These are phyloP conservation scores for Glossophaga mutica DNA, from an alignment of 2,797 vertebrate species.

Conservation along the genomic window DNA sequence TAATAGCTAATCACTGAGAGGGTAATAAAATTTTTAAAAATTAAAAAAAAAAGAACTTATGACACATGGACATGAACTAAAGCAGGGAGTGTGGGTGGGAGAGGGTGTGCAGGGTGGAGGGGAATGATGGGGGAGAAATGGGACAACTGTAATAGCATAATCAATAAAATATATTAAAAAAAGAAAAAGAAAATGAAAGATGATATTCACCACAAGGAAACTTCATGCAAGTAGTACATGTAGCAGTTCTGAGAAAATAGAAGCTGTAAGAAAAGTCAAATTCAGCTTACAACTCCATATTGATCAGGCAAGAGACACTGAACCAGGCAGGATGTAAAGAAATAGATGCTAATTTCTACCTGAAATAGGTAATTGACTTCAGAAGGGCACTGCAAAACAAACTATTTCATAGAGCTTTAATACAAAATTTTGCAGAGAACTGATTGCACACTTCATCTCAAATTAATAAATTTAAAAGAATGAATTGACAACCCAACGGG, in stretches of 20 bases:
- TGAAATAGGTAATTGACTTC: constrained; percentile 8
- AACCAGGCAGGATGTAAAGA: not conserved
- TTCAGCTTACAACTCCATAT: not conserved
- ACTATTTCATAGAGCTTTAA: constrained; percentile 9
- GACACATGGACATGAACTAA: too few species aligned
- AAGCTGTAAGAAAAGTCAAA: not conserved
- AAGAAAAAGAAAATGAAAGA: not conserved
- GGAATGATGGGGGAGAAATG: too few species aligned
- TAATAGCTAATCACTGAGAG: too few species aligned
- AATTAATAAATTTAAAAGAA: constrained; percentile 38
- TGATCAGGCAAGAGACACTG: not conserved
- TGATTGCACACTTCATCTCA: constrained; percentile 43
- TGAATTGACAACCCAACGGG: constrained; percentile 7
- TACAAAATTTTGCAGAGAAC: not conserved
- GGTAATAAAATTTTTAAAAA: too few species aligned
- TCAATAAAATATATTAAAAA: too few species aligned
- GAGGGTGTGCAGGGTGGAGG: too few species aligned
- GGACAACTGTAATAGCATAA: too few species aligned
- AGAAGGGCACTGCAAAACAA: not conserved
- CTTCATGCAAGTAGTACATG: not conserved
- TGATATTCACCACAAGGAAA: not conserved
- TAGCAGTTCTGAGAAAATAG: not conserved
- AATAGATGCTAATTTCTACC: not conserved
- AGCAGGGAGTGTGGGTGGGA: too few species aligned
- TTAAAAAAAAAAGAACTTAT: too few species aligned